Evolutionary conservation across 2,888 invertebrate genomes (phyloP).

Genomic region (Spicauda simplicius): DNA sequence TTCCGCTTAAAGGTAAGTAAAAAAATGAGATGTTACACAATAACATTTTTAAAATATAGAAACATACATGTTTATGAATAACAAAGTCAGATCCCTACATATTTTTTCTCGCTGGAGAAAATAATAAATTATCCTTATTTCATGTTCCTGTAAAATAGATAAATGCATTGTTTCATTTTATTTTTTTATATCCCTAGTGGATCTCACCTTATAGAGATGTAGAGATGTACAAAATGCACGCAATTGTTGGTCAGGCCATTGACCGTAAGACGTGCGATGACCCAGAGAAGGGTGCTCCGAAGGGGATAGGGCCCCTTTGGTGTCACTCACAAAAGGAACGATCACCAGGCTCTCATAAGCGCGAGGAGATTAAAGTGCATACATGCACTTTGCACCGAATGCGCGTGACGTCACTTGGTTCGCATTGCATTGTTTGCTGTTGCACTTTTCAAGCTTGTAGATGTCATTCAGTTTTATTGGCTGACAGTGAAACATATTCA

Average conservation of each 20-base stretch:
- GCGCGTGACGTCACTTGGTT: conserved; percentile 74
- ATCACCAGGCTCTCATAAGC: conserved; percentile 77
- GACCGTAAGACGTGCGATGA: conserved; percentile 74
- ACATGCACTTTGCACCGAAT: conserved; percentile 84
- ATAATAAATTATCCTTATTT: not conserved
- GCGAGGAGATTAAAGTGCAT: conserved; percentile 77
- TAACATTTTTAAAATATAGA: too few species aligned
- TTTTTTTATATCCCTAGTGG: not conserved
- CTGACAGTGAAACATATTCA: not conserved
- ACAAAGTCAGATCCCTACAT: too few species aligned
- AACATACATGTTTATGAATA: too few species aligned
- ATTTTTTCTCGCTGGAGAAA: too few species aligned
- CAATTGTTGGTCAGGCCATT: conserved; percentile 48
- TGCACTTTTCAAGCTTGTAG: conserved; percentile 61
- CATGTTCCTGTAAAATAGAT: not conserved
- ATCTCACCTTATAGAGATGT: not conserved
- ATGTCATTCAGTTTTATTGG: conserved; percentile 23
- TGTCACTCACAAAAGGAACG: conserved; percentile 80
- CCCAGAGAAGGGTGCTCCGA: conserved; percentile 82
- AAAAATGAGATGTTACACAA: too few species aligned
- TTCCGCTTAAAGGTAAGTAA: too few species aligned
- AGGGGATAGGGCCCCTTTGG: conserved; percentile 85
- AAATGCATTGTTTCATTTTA: not conserved
- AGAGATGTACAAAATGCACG: conserved; percentile 35
- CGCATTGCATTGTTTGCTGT: conserved; percentile 75